phyloP scores from a whole-genome alignment of 2,797 vertebrate species.

The Lycodopsis pacificus region DNA sequence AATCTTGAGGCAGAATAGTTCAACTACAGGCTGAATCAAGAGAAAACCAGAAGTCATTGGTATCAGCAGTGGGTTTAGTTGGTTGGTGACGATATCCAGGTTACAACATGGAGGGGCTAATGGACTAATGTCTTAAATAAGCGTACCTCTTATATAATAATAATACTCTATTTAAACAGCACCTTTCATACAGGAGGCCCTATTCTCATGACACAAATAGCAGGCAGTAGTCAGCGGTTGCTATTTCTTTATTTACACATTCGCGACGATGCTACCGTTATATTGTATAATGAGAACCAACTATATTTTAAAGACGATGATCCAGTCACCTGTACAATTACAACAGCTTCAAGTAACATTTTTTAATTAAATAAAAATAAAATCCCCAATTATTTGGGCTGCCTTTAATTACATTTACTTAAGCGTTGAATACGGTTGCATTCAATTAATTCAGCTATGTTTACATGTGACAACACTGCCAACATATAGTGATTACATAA shows the following conservation, averaged over 20 bases:
- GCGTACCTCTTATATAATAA: neutral
- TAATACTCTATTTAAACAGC: neutral
- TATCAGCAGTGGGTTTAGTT: neutral
- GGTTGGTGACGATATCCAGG: neutral
- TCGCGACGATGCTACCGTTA: neutral
- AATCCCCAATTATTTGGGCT: neutral
- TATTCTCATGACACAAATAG: neutral
- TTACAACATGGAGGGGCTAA: neutral
- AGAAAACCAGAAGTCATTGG: neutral
- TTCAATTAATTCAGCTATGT: conserved; percentile 19
- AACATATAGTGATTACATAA: conserved; percentile 41
- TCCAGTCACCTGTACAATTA: neutral
- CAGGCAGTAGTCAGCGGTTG: neutral
- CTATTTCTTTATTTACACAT: neutral
- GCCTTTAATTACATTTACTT: neutral
- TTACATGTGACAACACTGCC: conserved; percentile 6
- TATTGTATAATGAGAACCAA: neutral
- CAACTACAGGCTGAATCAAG: neutral
- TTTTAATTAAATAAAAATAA: neutral
- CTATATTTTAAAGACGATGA: neutral
- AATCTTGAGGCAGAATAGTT: neutral
- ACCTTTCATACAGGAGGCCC: neutral
- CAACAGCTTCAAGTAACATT: neutral
- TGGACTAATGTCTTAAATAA: conserved; percentile 24
- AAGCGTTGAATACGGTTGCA: neutral